Evolutionary conservation across 2,888 invertebrate genomes (phyloP).

Genomic region (Melikaiella ostensackeni): DNA sequence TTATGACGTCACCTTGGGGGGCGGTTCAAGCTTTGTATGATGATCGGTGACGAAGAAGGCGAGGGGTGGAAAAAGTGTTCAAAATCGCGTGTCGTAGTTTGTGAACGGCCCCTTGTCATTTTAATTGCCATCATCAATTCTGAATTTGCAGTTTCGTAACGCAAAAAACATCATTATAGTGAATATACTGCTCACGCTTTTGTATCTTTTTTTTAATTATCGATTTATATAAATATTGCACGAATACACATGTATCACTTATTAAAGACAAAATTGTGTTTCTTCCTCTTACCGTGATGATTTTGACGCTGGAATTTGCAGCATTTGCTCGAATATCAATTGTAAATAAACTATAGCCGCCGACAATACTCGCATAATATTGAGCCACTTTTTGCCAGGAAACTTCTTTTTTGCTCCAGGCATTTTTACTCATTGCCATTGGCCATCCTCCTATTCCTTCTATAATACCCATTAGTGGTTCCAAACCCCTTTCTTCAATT

Average conservation of each 20-base stretch:
- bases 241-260: background rate
- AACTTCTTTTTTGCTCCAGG: slow-evolving; percentile 6
- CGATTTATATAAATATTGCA: slow-evolving; percentile 6
- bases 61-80: no score
- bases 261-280: slow-evolving; percentile 1
- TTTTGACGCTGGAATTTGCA: slow-evolving; percentile 42
- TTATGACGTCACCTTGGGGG: no score
- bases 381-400: slow-evolving; percentile 44
- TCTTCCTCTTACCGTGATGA: slow-evolving; percentile 14
- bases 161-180: background rate
- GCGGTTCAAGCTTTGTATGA: no score
- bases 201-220: slow-evolving; percentile 7
- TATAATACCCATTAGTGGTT: slow-evolving; percentile 42
- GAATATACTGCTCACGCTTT: background rate
- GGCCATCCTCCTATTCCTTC: slow-evolving; percentile 49
- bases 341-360: slow-evolving; percentile 37
- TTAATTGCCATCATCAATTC: background rate
- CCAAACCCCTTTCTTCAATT: slow-evolving; percentile 40
- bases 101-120: no score
- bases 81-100: no score
- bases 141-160: background rate
- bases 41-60: no score
- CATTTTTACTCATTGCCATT: slow-evolving; percentile 39
- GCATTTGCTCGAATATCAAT: slow-evolving; percentile 40
- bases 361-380: slow-evolving; percentile 48